phyloP scores from a whole-genome alignment of 1,140 invertebrate species.

The Periplaneta americana region DNA sequence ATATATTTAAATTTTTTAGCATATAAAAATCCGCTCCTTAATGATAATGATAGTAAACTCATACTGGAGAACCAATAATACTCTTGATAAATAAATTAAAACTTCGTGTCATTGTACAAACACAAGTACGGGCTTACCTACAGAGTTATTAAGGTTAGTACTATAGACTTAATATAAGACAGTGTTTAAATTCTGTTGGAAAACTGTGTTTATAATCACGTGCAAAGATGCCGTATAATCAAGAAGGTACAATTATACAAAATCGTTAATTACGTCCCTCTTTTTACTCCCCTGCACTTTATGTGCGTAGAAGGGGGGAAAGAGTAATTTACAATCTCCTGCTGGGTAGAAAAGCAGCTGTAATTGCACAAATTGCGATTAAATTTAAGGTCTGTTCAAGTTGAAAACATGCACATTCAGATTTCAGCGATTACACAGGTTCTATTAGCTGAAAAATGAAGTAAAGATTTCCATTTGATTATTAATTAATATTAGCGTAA shows the following conservation, averaged over 20 bases:
- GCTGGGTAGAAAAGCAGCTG: background rate
- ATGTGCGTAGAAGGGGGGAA: background rate
- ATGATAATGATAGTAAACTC: too few species aligned
- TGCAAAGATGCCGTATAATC: background rate
- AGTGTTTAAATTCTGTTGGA: background rate
- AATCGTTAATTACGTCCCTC: background rate
- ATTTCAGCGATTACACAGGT: background rate
- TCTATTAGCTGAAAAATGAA: background rate
- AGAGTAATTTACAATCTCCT: background rate
- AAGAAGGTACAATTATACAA: background rate
- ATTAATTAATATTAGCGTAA: background rate
- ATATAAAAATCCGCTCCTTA: too few species aligned
- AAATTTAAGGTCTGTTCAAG: background rate
- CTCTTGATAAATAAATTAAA: too few species aligned
- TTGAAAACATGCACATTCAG: background rate
- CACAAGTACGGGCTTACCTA: too few species aligned
- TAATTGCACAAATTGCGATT: background rate
- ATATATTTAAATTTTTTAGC: too few species aligned
- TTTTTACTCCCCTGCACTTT: background rate
- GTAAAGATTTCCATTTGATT: background rate
- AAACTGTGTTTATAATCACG: background rate
- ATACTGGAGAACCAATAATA: too few species aligned
- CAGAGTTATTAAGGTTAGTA: too few species aligned
- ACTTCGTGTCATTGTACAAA: too few species aligned
- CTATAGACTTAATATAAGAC: background rate